Conservation (phyloP, 2,113 vertebrate species). For the Lipotes vexillifer region DNA sequence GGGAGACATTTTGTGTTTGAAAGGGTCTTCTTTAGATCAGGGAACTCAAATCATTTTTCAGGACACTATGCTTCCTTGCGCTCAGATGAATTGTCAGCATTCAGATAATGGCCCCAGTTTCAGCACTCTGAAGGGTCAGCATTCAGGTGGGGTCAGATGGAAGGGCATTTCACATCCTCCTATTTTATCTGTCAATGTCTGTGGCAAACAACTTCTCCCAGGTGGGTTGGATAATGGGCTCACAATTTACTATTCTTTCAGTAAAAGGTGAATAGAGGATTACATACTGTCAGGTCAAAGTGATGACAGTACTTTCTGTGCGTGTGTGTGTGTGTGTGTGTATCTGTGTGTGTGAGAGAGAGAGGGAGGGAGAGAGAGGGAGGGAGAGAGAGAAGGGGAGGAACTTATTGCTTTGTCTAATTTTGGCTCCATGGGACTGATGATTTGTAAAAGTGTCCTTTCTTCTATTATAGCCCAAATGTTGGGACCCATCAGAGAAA, state of each 20-base stretch:
- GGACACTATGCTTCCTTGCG: neutral
- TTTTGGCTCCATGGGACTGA: neutral
- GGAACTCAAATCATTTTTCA: conserved; percentile 14
- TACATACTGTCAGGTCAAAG: neutral
- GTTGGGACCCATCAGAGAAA: neutral
- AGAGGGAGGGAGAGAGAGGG: rapidly evolving
- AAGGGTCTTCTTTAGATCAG: neutral
- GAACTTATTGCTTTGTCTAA: neutral
- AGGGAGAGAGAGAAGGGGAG: too few relatives aligned
- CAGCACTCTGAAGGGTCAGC: neutral
- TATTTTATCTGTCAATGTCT: neutral
- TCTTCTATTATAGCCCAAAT: neutral
- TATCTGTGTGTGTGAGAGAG: rapidly evolving
- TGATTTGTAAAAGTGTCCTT: neutral
- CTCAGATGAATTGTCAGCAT: neutral
- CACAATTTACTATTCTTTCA: neutral
- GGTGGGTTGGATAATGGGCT: neutral
- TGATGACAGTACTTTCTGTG: neutral
- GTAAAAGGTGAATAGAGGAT: neutral
- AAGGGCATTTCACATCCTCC: conserved; percentile 4
- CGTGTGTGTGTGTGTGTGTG: too few relatives aligned
- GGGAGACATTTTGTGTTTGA: neutral
- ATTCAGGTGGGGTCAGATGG: neutral
- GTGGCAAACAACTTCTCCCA: neutral
- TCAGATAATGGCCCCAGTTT: neutral